Evolutionary conservation across 2,888 invertebrate species (phyloP).

Genomic region (Pollenia angustigena): DNA sequence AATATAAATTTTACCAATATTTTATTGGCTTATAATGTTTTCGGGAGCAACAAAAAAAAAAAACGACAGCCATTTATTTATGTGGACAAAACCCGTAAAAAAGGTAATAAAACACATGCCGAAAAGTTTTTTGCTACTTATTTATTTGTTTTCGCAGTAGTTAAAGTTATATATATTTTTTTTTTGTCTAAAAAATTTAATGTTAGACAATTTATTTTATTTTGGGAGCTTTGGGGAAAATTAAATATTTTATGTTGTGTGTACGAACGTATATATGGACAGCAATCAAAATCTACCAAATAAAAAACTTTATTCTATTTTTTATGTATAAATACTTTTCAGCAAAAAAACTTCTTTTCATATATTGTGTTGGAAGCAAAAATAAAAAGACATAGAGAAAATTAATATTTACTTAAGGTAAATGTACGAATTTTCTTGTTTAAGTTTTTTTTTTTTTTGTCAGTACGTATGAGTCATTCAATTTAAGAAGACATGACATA

Average conservation of each 20-base stretch:
- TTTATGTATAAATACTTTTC: neutral
- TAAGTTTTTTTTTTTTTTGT: conserved; percentile 14
- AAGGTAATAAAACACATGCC: conserved; percentile 52
- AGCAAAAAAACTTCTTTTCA: conserved; percentile 14
- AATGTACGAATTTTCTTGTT: conserved; percentile 51
- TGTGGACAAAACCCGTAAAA: neutral
- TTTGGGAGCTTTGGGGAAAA: neutral
- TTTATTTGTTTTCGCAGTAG: neutral
- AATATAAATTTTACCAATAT: conserved; percentile 3
- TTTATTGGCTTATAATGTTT: neutral
- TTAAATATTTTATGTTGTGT: neutral
- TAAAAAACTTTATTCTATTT: neutral
- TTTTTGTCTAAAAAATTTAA: conserved; percentile 27
- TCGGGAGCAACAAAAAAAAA: neutral
- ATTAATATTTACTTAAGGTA: conserved; percentile 64
- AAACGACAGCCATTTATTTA: neutral
- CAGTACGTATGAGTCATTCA: conserved; percentile 27
- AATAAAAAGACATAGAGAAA: conserved; percentile 36
- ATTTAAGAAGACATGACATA: neutral
- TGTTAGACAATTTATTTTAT: conserved; percentile 61
- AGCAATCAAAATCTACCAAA: conserved; percentile 7
- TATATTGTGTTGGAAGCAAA: conserved; percentile 20
- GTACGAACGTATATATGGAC: neutral
- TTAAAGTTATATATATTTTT: neutral
- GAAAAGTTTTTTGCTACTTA: conserved; percentile 13